phyloP scores from a whole-genome alignment of 2,797 vertebrate genomes.

The Eulemur mongoz region DNA sequence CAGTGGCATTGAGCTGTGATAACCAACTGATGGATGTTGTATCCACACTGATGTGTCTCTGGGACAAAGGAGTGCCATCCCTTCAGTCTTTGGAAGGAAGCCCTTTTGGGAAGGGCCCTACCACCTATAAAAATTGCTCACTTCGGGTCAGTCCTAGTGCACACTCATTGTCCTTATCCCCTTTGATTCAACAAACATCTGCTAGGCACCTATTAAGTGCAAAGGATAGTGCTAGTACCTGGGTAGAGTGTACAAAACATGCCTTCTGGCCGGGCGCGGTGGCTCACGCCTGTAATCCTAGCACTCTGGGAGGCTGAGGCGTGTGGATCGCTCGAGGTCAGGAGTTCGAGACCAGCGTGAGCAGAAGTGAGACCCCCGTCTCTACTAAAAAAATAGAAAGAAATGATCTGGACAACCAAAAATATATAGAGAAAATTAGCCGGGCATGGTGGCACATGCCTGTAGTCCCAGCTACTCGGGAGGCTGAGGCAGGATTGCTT shows the following conservation, averaged over 20 bases:
- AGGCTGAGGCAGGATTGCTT: no score
- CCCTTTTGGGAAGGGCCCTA: background rate
- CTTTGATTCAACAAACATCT: background rate
- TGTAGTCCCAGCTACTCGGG: no score
- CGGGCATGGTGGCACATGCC: no score
- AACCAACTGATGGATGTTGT: background rate
- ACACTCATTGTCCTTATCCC: background rate
- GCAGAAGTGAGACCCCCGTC: no score
- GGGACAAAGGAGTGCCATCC: background rate
- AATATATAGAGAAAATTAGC: no score
- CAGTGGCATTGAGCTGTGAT: background rate
- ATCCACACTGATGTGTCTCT: background rate
- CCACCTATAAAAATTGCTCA: background rate
- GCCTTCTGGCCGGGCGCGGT: background rate
- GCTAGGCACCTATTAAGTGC: background rate
- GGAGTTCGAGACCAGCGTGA: no score
- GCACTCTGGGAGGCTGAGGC: no score
- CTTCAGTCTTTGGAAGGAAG: background rate
- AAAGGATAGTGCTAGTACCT: background rate
- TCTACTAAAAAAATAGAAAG: no score
- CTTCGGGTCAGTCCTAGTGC: background rate
- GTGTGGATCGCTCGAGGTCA: no score
- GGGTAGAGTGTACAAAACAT: background rate
- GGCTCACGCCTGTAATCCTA: no score
- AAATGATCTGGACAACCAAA: no score